phyloP scores from a whole-genome alignment of 2,888 invertebrate species.

The Entomobrya multifasciata region DNA sequence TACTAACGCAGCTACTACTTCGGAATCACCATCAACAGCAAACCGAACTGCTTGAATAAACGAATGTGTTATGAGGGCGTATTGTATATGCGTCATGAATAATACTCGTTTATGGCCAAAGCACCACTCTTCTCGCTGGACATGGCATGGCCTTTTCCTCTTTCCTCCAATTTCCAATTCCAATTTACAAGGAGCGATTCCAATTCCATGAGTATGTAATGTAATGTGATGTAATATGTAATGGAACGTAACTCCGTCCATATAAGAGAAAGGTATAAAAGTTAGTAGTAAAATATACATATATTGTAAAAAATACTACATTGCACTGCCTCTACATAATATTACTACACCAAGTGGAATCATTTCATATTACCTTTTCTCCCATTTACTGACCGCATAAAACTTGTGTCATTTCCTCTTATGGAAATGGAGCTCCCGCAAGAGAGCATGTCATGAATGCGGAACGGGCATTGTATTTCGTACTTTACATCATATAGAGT shows the following conservation, averaged over 20 bases:
- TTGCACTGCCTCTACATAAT: neutral
- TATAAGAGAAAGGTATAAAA: neutral
- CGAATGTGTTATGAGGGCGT: conserved; percentile 68
- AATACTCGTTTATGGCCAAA: conserved; percentile 69
- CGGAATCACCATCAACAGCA: conserved; percentile 30
- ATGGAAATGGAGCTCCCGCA: conserved; percentile 41
- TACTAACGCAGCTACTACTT: conserved; percentile 40
- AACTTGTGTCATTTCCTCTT: conserved; percentile 61
- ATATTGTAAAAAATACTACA: neutral
- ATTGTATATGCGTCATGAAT: conserved; percentile 72
- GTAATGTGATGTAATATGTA: conserved; percentile 63
- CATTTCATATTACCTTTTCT: conserved; percentile 68
- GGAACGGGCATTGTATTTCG: neutral
- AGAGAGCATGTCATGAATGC: conserved; percentile 21
- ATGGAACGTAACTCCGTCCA: conserved; percentile 40
- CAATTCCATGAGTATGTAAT: conserved; percentile 65
- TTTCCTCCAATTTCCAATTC: conserved; percentile 73
- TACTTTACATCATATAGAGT: neutral
- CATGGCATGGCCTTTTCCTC: conserved; percentile 55
- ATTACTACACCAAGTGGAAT: conserved; percentile 64
- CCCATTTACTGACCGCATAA: conserved; percentile 71
- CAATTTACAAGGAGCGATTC: conserved; percentile 71
- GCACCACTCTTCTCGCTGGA: conserved; percentile 41
- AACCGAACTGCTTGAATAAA: conserved; percentile 57
- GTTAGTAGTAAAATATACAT: neutral